Evolutionary conservation across 2,113 vertebrate genomes (phyloP).

Genomic region (Zosterops borbonicus): DNA sequence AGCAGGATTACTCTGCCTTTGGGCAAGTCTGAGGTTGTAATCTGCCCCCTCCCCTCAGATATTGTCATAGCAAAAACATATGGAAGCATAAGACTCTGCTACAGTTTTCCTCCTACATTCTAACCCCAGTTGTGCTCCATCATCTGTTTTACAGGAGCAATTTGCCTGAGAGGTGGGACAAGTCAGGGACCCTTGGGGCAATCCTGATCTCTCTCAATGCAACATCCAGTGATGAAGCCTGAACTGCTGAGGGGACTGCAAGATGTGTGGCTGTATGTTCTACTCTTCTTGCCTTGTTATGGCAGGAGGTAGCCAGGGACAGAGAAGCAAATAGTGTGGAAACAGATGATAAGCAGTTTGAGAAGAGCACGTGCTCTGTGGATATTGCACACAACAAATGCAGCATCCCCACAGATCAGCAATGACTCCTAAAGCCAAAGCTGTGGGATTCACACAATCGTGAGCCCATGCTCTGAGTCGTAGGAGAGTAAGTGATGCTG

Average conservation of each 20-base stretch:
- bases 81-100: neutral
- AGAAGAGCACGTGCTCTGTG: neutral
- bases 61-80: neutral
- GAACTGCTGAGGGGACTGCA: neutral
- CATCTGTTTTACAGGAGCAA: neutral
- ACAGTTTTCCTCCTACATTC: neutral
- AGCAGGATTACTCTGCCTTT: neutral
- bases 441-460: neutral
- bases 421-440: neutral
- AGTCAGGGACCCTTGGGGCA: neutral
- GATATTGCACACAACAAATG: neutral
- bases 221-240: neutral
- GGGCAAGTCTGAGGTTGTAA: neutral
- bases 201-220: accelerated
- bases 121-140: neutral
- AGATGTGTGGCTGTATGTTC: accelerated
- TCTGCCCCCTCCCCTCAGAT: neutral
- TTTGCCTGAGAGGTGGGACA: neutral
- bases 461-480: neutral
- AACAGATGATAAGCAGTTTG: neutral
- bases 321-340: neutral
- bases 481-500: neutral
- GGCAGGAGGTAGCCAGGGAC: neutral
- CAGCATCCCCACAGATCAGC: neutral
- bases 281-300: neutral